phyloP scores from a whole-genome alignment of 2,113 vertebrate species.

The Spheniscus mendiculus region DNA sequence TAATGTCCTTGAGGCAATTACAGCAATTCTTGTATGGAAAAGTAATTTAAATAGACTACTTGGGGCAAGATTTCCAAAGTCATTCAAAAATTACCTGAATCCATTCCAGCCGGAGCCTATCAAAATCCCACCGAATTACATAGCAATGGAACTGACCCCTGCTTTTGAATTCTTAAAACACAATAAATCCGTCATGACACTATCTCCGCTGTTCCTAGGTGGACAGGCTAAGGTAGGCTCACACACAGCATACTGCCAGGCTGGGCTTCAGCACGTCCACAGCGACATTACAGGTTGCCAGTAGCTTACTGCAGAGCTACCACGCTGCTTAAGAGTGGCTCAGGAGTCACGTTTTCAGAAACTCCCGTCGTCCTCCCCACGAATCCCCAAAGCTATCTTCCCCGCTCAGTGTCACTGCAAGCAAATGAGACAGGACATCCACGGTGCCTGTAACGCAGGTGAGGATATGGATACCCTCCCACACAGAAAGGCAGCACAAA shows the following conservation, averaged over 20 bases:
- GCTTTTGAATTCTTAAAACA: not conserved
- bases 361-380: not conserved
- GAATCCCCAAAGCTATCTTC: not conserved
- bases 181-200: not conserved
- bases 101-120: not conserved
- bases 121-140: not conserved
- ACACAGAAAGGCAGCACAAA: not conserved
- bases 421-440: not conserved
- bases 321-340: not conserved
- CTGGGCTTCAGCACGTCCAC: not conserved
- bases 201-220: not conserved
- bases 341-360: not conserved
- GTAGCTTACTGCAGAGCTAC: not conserved
- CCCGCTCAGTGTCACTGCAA: not conserved
- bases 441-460: too few relatives aligned
- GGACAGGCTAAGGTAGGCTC: not conserved
- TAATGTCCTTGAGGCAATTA: not conserved
- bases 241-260: not conserved
- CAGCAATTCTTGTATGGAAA: not conserved
- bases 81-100: not conserved
- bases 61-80: not conserved
- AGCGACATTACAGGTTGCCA: accelerated
- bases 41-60: not conserved
- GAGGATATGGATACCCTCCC: not conserved
- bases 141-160: not conserved